phyloP scores from a whole-genome alignment of 1,140 invertebrate genomes.

The Ectropis grisescens region DNA sequence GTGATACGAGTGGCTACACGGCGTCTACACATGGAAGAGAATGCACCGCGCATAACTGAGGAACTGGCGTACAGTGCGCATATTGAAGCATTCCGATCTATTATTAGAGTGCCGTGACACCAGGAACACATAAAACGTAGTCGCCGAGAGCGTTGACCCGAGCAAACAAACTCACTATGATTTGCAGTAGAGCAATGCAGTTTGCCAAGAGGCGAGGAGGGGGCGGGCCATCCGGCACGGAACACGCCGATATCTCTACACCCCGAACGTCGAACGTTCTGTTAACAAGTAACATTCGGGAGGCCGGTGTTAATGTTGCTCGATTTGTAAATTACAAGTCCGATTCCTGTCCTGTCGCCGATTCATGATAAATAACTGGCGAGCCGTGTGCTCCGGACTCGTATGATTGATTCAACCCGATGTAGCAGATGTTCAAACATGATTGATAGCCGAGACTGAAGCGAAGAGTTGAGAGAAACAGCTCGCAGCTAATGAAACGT shows the following conservation, averaged over 20 bases:
- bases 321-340: slow-evolving; percentile 25
- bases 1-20: slow-evolving; percentile 13
- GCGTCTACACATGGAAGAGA: slow-evolving; percentile 19
- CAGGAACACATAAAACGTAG: slow-evolving; percentile 65
- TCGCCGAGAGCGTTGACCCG: slow-evolving; percentile 56
- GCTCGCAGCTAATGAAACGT: slow-evolving; percentile 25
- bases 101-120: slow-evolving; percentile 65
- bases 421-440: slow-evolving; percentile 20
- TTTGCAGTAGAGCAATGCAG: slow-evolving; percentile 60
- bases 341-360: slow-evolving; percentile 19
- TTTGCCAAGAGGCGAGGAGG: slow-evolving; percentile 59
- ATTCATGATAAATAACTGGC: slow-evolving; percentile 38
- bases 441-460: slow-evolving; percentile 32
- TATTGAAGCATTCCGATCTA: slow-evolving; percentile 61
- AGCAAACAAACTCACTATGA: slow-evolving; percentile 61
- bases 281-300: slow-evolving; percentile 1
- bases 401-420: slow-evolving; percentile 44
- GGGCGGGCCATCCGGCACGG: slow-evolving; percentile 40
- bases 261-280: slow-evolving; percentile 20
- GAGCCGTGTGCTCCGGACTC: slow-evolving; percentile 26
- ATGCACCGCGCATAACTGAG: slow-evolving; percentile 27
- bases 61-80: slow-evolving; percentile 37
- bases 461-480: neutral
- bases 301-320: too few species aligned
- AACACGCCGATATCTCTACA: slow-evolving; percentile 38